Conservation (phyloP, 2,797 vertebrate species). For the Eospalax fontanierii region DNA sequence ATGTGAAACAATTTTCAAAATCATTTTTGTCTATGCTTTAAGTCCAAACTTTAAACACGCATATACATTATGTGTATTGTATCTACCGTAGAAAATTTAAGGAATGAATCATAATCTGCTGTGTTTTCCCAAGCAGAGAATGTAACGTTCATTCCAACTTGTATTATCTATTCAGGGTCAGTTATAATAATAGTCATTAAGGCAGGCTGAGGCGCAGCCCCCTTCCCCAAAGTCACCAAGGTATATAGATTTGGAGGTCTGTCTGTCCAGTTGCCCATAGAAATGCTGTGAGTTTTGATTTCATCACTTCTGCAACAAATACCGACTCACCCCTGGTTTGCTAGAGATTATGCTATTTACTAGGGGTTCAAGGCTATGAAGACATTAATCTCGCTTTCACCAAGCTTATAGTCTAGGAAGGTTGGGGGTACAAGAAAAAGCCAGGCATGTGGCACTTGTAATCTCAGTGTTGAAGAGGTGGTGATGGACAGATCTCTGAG, state of each 20-base stretch:
- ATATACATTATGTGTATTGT: not conserved
- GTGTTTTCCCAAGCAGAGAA: conserved; percentile 3
- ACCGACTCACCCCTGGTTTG: not conserved
- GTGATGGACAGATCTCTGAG: not conserved
- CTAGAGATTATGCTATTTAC: not conserved
- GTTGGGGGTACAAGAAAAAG: not conserved
- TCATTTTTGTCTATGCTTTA: conserved; percentile 4
- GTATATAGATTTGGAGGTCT: not conserved
- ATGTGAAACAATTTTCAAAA: conserved; percentile 3
- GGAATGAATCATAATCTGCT: not conserved
- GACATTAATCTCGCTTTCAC: not conserved
- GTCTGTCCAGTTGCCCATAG: not conserved
- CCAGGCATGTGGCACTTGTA: not conserved
- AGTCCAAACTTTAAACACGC: not conserved
- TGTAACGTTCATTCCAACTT: not conserved
- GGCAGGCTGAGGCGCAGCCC: not conserved
- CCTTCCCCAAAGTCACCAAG: accelerated
- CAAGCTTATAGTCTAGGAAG: not conserved
- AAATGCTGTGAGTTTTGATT: not conserved
- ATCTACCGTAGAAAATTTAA: not conserved
- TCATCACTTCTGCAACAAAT: not conserved
- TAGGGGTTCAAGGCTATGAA: not conserved
- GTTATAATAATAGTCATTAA: not conserved
- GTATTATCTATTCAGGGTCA: not conserved
- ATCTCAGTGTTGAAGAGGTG: no score